Percentiles rank a stretch among this genome's conserved stretches.
Evolutionary conservation across 2,888 invertebrate genomes (phyloP).

Genomic region (Teleiodes luculella): DNA sequence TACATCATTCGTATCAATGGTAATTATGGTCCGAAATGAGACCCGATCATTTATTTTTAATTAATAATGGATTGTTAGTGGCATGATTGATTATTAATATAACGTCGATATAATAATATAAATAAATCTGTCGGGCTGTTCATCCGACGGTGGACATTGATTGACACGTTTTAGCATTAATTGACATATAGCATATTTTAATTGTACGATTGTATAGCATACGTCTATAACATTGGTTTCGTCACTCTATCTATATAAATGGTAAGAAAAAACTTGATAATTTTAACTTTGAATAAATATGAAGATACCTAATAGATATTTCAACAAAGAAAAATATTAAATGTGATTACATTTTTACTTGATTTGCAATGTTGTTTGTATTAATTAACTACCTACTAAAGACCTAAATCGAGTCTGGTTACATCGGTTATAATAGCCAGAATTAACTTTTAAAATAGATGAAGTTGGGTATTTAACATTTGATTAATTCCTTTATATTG

Average conservation of each 20-base stretch:
- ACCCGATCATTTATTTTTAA: slow-evolving; percentile 29
- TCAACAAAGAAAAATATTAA: too few relatives aligned
- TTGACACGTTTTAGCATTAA: slow-evolving; percentile 67
- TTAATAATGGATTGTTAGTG: slow-evolving; percentile 41
- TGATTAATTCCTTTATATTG: too few relatives aligned
- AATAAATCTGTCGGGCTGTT: slow-evolving; percentile 38
- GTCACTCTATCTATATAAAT: background rate
- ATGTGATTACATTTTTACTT: too few relatives aligned
- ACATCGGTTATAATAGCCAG: too few relatives aligned
- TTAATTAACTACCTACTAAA: too few relatives aligned
- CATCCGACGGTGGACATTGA: slow-evolving; percentile 41
- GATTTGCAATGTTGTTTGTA: too few relatives aligned
- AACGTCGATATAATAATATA: slow-evolving; percentile 17
- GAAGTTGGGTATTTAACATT: too few relatives aligned
- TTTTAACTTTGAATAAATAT: too few relatives aligned
- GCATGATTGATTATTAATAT: slow-evolving; percentile 45
- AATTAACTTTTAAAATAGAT: too few relatives aligned
- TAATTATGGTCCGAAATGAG: slow-evolving; percentile 23
- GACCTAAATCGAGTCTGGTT: too few relatives aligned
- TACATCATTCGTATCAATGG: slow-evolving; percentile 8
- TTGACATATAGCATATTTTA: slow-evolving; percentile 61
- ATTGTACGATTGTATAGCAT: slow-evolving; percentile 33
- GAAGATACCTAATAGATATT: too few relatives aligned
- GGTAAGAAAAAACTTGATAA: too few relatives aligned
- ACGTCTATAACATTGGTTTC: background rate